These are phyloP conservation scores for Yponomeuta malinellus DNA, from an alignment of 2,888 invertebrate species.

Conservation along the genomic window DNA sequence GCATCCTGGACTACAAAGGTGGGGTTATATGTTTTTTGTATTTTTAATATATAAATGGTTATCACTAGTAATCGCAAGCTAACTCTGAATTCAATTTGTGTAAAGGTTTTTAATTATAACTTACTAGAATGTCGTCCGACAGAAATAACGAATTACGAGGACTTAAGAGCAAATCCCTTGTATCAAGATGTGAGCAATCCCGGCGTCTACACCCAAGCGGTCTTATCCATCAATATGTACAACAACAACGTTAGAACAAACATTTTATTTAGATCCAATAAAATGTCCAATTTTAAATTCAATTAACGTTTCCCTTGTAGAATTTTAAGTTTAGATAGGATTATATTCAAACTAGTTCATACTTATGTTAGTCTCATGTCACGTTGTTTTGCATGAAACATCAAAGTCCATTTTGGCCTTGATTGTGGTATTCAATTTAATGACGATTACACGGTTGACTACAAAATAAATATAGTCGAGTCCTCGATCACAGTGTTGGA, in stretches of 20 bases:
- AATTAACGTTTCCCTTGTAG: slow-evolving; percentile 22
- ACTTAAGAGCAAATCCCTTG: slow-evolving; percentile 71
- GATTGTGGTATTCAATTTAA: background rate
- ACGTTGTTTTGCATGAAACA: background rate
- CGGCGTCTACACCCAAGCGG: slow-evolving; percentile 64
- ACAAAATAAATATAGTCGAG: background rate
- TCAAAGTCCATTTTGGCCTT: background rate
- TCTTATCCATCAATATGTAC: slow-evolving; percentile 57
- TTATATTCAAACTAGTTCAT: background rate
- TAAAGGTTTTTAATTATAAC: slow-evolving; percentile 53
- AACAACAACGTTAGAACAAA: slow-evolving; percentile 51
- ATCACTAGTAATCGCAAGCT: slow-evolving; percentile 67
- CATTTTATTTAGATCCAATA: background rate
- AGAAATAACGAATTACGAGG: slow-evolving; percentile 59
- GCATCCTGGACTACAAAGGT: slow-evolving; percentile 42
- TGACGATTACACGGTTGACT: background rate
- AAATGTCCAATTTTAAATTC: slow-evolving; percentile 25
- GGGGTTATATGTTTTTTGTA: slow-evolving; percentile 34
- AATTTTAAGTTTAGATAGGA: background rate
- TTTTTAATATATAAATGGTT: slow-evolving; percentile 42
- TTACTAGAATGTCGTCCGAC: slow-evolving; percentile 51
- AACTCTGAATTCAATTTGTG: slow-evolving; percentile 57
- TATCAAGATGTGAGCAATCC: slow-evolving; percentile 67
- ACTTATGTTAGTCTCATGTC: background rate
- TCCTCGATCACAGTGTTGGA: background rate